Conservation (phyloP, 2,113 vertebrate genomes). For the Azemiops feae region DNA sequence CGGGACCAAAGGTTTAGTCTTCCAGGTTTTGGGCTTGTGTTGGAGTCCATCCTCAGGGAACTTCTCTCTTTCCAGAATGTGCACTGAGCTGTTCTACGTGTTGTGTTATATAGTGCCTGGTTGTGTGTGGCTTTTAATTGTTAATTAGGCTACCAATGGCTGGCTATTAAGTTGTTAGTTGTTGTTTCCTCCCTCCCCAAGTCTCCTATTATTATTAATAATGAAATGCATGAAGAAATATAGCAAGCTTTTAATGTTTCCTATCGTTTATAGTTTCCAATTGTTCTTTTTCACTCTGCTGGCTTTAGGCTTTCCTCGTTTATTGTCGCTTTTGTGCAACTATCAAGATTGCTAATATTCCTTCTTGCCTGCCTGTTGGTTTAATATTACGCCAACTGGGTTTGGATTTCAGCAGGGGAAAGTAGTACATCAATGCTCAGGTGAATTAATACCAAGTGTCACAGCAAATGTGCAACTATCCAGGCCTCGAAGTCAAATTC, state of each 20-base stretch:
- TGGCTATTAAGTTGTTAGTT: neutral
- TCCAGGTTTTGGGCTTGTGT: neutral
- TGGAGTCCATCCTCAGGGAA: neutral
- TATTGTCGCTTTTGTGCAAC: neutral
- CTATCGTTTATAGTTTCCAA: neutral
- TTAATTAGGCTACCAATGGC: neutral
- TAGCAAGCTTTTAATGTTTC: neutral
- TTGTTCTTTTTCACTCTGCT: neutral
- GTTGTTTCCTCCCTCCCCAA: neutral
- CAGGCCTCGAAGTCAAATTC: neutral
- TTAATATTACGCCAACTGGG: neutral
- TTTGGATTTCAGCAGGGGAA: neutral
- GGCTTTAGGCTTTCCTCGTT: neutral
- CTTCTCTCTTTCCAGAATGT: neutral
- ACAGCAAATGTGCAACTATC: neutral
- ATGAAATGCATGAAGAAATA: neutral
- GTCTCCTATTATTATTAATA: neutral
- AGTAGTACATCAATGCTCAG: neutral
- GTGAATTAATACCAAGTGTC: neutral
- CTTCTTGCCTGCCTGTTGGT: neutral
- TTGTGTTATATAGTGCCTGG: neutral
- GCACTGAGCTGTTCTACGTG: neutral
- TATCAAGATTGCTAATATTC: neutral
- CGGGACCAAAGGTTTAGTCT: neutral
- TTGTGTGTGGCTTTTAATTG: neutral